These are phyloP conservation scores for Haemorhous mexicanus DNA, from an alignment of 2,113 vertebrate genomes.

Conservation along the genomic window DNA sequence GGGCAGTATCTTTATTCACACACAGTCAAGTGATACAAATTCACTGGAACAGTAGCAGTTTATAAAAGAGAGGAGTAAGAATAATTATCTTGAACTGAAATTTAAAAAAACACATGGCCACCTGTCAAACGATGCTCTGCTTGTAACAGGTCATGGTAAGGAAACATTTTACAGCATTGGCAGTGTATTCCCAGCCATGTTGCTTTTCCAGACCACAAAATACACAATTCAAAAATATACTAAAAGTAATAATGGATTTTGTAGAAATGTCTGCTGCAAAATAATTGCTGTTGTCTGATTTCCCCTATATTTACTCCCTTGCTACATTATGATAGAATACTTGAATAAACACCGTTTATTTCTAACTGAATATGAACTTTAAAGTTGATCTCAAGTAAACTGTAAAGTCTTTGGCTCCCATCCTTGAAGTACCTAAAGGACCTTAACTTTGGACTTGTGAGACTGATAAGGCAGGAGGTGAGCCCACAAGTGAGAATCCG, in stretches of 20 bases:
- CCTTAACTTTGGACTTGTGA: neutral
- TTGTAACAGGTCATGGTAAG: neutral
- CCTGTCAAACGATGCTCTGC: neutral
- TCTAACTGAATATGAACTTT: neutral
- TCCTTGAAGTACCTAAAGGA: neutral
- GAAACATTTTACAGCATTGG: neutral
- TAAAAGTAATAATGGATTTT: neutral
- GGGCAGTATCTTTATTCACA: constrained; percentile 4
- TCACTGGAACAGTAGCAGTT: constrained; percentile 14
- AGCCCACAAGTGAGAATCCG: neutral
- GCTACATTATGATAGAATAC: neutral
- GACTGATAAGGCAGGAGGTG: neutral
- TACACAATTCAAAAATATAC: constrained; percentile 17
- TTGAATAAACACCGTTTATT: neutral
- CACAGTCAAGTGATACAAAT: constrained; percentile 10
- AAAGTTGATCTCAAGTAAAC: neutral
- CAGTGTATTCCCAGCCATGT: neutral
- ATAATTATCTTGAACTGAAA: neutral
- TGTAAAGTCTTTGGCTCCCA: neutral
- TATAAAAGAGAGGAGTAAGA: constrained; percentile 4
- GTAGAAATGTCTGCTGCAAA: constrained; percentile 40
- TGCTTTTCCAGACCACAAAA: neutral
- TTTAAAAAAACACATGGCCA: neutral
- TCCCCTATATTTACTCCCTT: neutral
- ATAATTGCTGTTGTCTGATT: constrained; percentile 48